Evolutionary conservation across 2,113 vertebrate genomes (phyloP).

Genomic region (Acrocephalus arundinaceus): DNA sequence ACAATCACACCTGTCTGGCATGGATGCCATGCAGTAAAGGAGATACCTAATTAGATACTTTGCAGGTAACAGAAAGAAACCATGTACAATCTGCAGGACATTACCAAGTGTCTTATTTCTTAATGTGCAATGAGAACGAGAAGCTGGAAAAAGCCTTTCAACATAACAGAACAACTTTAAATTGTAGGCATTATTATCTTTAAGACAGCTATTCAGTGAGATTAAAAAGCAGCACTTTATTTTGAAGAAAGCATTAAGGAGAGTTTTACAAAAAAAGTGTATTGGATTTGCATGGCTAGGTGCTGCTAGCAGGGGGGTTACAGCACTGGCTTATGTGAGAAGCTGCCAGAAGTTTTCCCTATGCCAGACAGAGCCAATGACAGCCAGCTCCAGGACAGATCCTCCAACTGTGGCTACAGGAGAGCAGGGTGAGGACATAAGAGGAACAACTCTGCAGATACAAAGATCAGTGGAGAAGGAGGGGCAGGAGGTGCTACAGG

Average conservation of each 20-base stretch:
- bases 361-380: not conserved
- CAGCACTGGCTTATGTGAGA: not conserved
- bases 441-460: not conserved
- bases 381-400: not conserved
- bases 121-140: not conserved
- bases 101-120: not conserved
- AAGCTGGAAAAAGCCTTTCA: not conserved
- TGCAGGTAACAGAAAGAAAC: not conserved
- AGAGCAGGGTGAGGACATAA: not conserved
- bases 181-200: not conserved
- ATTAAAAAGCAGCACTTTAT: not conserved
- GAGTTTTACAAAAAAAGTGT: not conserved
- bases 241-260: not conserved
- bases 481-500: not conserved
- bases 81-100: not conserved
- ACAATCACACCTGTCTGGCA: not conserved
- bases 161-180: not conserved
- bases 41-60: not conserved
- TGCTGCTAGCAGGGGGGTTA: too few relatives aligned
- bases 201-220: not conserved
- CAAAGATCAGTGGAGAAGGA: not conserved
- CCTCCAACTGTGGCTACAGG: not conserved
- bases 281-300: accelerated
- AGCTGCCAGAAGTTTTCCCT: not conserved
- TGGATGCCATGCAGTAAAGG: not conserved